Percentiles rank a stretch among this genome's conserved stretches.
phyloP scores from a whole-genome alignment of 2,113 vertebrate genomes.

The Mesembrinibis cayennensis region DNA sequence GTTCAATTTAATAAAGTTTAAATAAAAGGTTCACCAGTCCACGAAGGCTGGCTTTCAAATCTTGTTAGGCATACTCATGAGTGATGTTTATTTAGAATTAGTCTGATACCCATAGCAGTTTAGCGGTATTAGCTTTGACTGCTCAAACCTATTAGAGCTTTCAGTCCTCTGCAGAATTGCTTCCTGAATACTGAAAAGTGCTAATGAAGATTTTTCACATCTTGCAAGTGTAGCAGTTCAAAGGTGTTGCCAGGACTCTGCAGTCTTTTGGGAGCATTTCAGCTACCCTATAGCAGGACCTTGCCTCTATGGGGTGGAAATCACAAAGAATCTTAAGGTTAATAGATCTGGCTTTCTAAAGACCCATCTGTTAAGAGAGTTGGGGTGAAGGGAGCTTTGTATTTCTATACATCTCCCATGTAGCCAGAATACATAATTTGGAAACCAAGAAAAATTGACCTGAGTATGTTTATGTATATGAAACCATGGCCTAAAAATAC shows the following conservation, averaged over 20 bases:
- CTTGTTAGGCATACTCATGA: accelerated
- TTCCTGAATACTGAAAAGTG: neutral
- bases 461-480: neutral
- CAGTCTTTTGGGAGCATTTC: accelerated
- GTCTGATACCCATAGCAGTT: neutral
- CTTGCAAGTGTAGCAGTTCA: neutral
- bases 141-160: neutral
- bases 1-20: neutral
- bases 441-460: neutral
- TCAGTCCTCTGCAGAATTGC: neutral
- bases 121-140: accelerated
- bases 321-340: neutral
- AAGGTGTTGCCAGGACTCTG: neutral
- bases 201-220: accelerated
- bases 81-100: neutral
- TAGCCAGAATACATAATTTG: neutral
- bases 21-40: neutral
- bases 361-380: neutral
- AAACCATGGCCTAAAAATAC: neutral
- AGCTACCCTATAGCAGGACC: neutral
- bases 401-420: neutral
- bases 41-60: neutral
- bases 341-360: neutral
- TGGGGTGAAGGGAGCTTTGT: neutral
- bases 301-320: neutral